These are phyloP conservation scores for Limosa lapponica DNA, from an alignment of 2,797 vertebrate genomes.

Conservation along the genomic window DNA sequence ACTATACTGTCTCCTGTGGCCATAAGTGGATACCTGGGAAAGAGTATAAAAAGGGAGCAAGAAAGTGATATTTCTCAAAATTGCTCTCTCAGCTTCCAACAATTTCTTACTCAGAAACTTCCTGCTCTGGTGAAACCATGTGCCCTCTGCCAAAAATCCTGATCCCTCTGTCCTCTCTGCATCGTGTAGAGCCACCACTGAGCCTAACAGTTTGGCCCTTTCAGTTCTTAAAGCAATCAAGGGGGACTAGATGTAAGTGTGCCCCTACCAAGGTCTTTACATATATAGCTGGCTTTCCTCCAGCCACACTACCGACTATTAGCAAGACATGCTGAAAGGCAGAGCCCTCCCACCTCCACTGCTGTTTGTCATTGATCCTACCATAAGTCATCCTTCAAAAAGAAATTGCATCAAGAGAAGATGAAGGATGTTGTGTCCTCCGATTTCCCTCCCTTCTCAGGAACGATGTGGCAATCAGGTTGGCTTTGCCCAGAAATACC, in stretches of 20 bases:
- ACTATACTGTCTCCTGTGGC: not conserved
- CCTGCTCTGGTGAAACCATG: not conserved
- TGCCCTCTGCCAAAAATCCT: not conserved
- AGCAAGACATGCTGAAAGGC: not conserved
- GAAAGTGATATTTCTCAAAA: not conserved
- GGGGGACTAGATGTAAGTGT: not conserved
- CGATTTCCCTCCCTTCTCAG: not conserved
- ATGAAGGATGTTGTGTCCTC: not conserved
- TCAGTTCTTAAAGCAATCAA: not conserved
- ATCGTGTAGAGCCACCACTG: not conserved
- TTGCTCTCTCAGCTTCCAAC: not conserved
- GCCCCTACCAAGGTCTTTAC: not conserved
- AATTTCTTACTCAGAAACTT: not conserved
- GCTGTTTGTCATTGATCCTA: not conserved
- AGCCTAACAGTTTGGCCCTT: not conserved
- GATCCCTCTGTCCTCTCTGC: not conserved
- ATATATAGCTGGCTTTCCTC: not conserved
- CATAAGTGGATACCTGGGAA: not conserved
- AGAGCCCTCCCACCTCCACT: not conserved
- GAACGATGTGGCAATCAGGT: slow-evolving; percentile 16
- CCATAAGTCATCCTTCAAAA: not conserved
- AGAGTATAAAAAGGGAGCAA: not conserved
- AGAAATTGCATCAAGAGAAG: not conserved
- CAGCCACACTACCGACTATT: not conserved
- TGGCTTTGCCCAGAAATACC: slow-evolving; percentile 29